phyloP scores from a whole-genome alignment of 2,113 vertebrate species.

The Protobothrops flavoviridis region DNA sequence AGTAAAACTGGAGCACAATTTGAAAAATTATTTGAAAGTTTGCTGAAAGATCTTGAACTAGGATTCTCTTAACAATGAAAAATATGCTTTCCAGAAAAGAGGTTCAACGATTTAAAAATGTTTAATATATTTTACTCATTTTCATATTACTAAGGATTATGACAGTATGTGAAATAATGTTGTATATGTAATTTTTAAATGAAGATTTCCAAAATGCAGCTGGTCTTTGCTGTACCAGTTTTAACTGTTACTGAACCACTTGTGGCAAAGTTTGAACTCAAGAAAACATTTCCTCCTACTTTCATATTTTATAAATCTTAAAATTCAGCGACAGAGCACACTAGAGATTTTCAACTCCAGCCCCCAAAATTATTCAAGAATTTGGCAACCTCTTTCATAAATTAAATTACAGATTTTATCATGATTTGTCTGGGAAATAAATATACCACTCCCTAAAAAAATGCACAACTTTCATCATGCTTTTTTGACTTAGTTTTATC shows the following conservation, averaged over 20 bases:
- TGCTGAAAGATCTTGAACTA: not conserved
- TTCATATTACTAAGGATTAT: not conserved
- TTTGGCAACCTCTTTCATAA: not conserved
- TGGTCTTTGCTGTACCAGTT: too few species aligned
- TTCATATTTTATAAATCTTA: not conserved
- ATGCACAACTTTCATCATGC: not conserved
- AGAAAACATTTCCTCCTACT: not conserved
- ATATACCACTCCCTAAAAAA: not conserved
- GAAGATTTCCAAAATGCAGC: not conserved
- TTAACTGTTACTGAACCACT: too few species aligned
- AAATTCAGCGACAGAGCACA: not conserved
- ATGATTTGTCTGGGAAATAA: not conserved
- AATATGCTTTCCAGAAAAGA: not conserved
- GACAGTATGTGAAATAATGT: not conserved
- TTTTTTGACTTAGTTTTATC: not conserved
- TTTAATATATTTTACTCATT: not conserved
- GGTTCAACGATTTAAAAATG: not conserved
- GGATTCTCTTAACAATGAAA: not conserved
- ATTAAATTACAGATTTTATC: not conserved
- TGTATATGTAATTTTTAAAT: not conserved
- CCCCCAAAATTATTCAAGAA: not conserved
- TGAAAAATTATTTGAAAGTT: not conserved
- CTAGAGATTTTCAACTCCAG: not conserved
- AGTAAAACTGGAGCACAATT: not conserved
- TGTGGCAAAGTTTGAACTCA: too few species aligned